These are phyloP conservation scores for Brachyalestes nurse DNA, from an alignment of 2,797 vertebrate genomes.

Conservation along the genomic window DNA sequence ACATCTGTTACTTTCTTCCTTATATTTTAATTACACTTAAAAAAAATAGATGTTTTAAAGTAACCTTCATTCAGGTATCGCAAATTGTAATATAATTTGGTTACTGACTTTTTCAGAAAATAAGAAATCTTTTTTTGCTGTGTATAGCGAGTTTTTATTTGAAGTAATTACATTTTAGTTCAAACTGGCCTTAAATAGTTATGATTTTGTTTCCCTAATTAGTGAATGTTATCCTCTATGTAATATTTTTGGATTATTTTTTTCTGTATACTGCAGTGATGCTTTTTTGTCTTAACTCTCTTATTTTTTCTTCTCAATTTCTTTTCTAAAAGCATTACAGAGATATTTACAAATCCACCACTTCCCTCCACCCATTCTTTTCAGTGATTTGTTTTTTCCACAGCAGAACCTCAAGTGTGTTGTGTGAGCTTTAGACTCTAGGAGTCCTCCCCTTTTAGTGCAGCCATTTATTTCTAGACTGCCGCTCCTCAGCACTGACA, in stretches of 20 bases:
- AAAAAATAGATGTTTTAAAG: no score
- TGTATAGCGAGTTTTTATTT: neutral
- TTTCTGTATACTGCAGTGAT: neutral
- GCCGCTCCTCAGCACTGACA: constrained; percentile 13
- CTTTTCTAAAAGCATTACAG: neutral
- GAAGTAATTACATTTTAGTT: neutral
- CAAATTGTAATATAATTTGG: no score
- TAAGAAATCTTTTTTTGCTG: no score
- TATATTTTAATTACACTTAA: neutral
- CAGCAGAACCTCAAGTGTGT: neutral
- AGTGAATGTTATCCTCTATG: neutral
- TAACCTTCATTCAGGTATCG: no score
- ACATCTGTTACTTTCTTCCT: neutral
- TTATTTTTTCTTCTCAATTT: neutral
- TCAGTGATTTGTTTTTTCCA: neutral
- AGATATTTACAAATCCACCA: neutral
- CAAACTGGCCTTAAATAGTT: neutral
- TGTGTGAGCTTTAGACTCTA: constrained; percentile 5
- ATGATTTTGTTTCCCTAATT: neutral
- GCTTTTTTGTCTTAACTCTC: neutral
- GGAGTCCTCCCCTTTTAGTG: constrained; percentile 33
- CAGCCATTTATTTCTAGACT: constrained; percentile 36
- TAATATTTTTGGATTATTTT: no score
- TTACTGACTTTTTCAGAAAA: no score
- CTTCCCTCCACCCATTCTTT: neutral